Conservation (phyloP, 2,113 vertebrate species). For the Saguinus midas region DNA sequence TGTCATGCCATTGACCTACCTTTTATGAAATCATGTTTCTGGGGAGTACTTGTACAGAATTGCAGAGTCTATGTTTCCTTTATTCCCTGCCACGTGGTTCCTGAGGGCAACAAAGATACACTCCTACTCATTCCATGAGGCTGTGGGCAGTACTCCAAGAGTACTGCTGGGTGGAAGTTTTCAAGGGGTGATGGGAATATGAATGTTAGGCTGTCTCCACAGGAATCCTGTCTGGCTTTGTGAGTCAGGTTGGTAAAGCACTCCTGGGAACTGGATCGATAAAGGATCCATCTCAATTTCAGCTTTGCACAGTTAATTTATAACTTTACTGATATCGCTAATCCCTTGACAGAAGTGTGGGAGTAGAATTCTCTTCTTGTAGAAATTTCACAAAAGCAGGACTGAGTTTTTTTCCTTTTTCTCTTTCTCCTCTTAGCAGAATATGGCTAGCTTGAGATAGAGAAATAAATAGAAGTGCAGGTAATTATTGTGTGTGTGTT, state of each 20-base stretch:
- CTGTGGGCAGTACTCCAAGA: not conserved
- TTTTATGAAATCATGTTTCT: not conserved
- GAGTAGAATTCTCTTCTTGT: not conserved
- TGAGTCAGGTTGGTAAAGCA: constrained; percentile 14
- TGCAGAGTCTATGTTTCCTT: not conserved
- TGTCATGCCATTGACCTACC: not conserved
- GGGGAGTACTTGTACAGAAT: not conserved
- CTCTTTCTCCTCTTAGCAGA: not conserved
- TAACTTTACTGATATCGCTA: constrained; percentile 35
- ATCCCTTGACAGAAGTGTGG: not conserved
- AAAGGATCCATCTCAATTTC: not conserved
- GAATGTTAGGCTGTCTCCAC: not conserved
- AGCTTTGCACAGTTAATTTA: constrained; percentile 46
- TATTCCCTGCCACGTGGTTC: not conserved
- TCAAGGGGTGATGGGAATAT: not conserved
- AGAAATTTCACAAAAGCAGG: not conserved
- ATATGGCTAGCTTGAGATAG: not conserved
- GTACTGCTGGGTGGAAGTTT: not conserved
- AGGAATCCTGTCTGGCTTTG: not conserved
- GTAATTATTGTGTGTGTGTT: not conserved
- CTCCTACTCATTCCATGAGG: not conserved
- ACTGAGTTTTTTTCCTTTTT: not conserved
- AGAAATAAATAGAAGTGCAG: not conserved
- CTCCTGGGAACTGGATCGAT: constrained; percentile 2
- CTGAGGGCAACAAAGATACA: not conserved